phyloP scores from a whole-genome alignment of 37 sponge, comb jelly and placozoan species.

The Cliona cf. orientalis region DNA sequence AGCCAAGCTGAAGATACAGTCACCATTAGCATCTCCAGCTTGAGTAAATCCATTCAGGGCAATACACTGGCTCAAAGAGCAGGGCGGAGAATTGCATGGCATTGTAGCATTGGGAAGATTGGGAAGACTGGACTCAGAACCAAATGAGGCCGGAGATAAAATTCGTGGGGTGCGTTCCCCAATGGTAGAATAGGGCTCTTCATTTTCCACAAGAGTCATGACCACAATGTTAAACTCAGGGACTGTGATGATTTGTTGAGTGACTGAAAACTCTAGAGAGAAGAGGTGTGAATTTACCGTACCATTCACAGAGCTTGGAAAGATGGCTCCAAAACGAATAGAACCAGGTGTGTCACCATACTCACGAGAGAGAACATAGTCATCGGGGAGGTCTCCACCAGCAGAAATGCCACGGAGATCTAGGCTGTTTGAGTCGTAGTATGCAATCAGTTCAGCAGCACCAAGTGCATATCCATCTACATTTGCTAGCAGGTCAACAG shows the following conservation, averaged over 20 bases:
- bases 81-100: conserved; percentile 40
- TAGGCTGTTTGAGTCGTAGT: conserved; percentile 12
- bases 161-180: conserved; percentile 21
- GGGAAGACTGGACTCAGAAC: neutral
- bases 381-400: conserved; percentile 4
- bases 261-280: conserved; percentile 9
- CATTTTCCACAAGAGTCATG: conserved; percentile 11
- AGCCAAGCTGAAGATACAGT: conserved; percentile 64
- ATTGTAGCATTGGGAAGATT: neutral
- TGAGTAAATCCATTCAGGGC: neutral
- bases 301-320: neutral
- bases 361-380: neutral
- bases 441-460: conserved; percentile 31
- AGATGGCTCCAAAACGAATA: conserved; percentile 30
- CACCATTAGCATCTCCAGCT: conserved; percentile 63
- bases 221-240: conserved; percentile 21
- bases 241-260: neutral
- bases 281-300: conserved; percentile 43
- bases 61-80: conserved; percentile 20
- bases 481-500: conserved; percentile 55
- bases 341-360: conserved; percentile 1
- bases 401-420: neutral
- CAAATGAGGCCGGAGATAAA: conserved; percentile 25
- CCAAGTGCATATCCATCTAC: conserved; percentile 24
- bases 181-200: conserved; percentile 19